Evolutionary conservation across 1,140 invertebrate species (phyloP).

Genomic region (Parasteatoda tepidariorum): DNA sequence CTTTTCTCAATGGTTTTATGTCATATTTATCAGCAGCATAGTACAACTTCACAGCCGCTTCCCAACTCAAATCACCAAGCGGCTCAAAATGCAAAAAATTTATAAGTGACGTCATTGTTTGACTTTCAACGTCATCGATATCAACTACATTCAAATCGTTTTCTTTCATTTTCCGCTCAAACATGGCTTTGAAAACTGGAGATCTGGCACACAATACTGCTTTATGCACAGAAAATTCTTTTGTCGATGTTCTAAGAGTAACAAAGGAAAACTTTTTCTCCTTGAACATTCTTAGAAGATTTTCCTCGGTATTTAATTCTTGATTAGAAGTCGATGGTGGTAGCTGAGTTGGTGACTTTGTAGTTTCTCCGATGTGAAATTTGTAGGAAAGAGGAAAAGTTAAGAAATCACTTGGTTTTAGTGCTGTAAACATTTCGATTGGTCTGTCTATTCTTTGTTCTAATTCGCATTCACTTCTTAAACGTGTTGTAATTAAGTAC

Average conservation of each 20-base stretch:
- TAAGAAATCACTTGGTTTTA: not conserved
- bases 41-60: not conserved
- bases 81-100: not conserved
- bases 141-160: not conserved
- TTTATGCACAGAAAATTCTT: not conserved
- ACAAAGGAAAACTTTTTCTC: not conserved
- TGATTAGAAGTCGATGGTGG: not conserved
- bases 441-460: not conserved
- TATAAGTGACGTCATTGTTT: not conserved
- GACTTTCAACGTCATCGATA: not conserved
- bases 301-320: not conserved
- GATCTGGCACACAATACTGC: not conserved
- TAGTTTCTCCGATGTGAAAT: no score
- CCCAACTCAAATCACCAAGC: not conserved
- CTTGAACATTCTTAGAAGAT: not conserved
- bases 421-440: not conserved
- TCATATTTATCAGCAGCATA: not conserved
- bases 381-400: no score
- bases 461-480: not conserved
- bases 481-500: not conserved
- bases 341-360: not conserved
- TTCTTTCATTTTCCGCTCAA: not conserved
- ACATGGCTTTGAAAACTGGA: conserved; percentile 1
- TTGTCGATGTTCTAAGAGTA: not conserved
- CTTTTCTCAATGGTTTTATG: not conserved